These are phyloP conservation scores for Dipus sagitta DNA, from an alignment of 2,797 vertebrate genomes.

Conservation along the genomic window DNA sequence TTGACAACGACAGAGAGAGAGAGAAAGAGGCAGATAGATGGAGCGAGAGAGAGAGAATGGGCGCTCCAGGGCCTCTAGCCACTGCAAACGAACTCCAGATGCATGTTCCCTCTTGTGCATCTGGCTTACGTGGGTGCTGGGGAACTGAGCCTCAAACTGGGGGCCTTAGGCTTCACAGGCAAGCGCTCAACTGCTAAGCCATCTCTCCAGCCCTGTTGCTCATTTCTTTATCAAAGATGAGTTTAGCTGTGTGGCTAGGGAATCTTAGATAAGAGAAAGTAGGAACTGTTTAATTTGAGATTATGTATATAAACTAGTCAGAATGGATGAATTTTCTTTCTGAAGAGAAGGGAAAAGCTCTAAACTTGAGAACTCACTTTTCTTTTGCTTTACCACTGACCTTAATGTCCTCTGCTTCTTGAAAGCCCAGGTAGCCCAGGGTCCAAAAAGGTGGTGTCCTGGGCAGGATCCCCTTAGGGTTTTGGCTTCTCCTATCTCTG, in stretches of 20 bases:
- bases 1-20: too few relatives aligned
- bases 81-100: too few relatives aligned
- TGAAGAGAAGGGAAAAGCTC: not conserved
- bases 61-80: too few relatives aligned
- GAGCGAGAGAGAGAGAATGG: too few relatives aligned
- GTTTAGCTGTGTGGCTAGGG: not conserved
- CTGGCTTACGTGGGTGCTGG: too few relatives aligned
- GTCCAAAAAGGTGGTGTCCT: not conserved
- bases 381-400: not conserved
- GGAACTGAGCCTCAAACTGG: too few relatives aligned
- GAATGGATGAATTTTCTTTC: conserved; percentile 46
- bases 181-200: too few relatives aligned
- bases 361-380: not conserved
- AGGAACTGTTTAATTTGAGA: conserved; percentile 33
- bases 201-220: not conserved
- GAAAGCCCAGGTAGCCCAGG: not conserved
- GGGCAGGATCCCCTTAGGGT: not conserved
- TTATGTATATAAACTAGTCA: not conserved
- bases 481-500: not conserved
- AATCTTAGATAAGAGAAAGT: not conserved
- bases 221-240: not conserved
- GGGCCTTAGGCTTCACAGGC: too few relatives aligned
- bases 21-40: too few relatives aligned
- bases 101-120: too few relatives aligned
- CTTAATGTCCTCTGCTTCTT: not conserved